phyloP scores from a whole-genome alignment of 2,113 vertebrate genomes.

The Deroptyus accipitrinus region DNA sequence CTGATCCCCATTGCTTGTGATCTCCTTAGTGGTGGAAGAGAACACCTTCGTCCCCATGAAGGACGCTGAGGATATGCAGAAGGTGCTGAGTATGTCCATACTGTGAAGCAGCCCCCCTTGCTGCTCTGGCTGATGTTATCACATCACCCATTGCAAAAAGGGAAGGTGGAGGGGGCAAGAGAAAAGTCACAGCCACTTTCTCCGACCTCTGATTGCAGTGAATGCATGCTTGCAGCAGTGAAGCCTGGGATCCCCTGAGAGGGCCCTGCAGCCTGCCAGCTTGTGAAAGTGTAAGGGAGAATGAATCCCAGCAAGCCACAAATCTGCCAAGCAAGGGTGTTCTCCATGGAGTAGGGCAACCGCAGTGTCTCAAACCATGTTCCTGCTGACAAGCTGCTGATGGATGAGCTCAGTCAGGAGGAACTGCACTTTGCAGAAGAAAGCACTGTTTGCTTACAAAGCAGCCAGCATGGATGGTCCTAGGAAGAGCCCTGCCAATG shows the following conservation, averaged over 20 bases:
- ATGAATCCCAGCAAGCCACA: background rate
- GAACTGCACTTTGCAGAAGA: background rate
- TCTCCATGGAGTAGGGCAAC: accelerated
- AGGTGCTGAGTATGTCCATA: accelerated
- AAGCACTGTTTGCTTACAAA: background rate
- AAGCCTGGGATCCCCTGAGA: background rate
- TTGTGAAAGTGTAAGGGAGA: background rate
- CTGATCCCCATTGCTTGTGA: accelerated
- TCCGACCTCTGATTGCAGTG: background rate
- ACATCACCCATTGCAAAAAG: background rate
- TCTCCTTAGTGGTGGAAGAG: background rate
- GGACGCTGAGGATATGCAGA: background rate
- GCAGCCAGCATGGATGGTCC: background rate
- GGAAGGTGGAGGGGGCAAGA: background rate
- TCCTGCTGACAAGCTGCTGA: background rate
- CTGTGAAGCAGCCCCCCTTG: background rate
- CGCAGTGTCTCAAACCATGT: background rate
- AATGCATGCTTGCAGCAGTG: accelerated
- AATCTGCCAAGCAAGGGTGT: background rate
- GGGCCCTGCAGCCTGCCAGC: background rate
- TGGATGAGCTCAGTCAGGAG: background rate
- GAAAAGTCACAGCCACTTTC: background rate
- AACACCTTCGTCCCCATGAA: background rate
- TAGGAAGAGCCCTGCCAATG: background rate
- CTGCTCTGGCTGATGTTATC: background rate